These are phyloP conservation scores for Helicolenus hilgendorfi DNA, from an alignment of 2,797 vertebrate species.

Conservation along the genomic window DNA sequence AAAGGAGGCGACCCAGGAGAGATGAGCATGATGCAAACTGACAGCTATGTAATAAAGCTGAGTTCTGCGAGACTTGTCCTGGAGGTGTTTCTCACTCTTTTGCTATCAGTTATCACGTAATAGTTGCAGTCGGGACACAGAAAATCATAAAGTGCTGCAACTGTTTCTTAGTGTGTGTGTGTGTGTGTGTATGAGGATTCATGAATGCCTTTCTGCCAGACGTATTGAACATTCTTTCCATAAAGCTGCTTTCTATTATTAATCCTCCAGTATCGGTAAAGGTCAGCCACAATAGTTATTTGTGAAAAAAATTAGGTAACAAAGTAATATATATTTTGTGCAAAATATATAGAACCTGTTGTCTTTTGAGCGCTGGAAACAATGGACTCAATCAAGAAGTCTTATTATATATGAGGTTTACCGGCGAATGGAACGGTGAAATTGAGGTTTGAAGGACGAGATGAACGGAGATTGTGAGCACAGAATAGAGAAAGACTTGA, in stretches of 20 bases:
- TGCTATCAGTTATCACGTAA: constrained; percentile 10
- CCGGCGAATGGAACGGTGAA: constrained; percentile 6
- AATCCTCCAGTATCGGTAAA: neutral
- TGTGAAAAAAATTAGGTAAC: neutral
- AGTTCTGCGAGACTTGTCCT: constrained; percentile 7
- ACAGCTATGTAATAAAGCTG: constrained; percentile 53
- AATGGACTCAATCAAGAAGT: constrained; percentile 4
- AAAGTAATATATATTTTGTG: neutral
- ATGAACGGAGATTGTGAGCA: constrained; percentile 1
- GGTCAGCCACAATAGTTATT: neutral
- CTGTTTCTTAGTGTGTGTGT: neutral
- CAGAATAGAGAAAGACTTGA: neutral
- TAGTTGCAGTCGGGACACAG: constrained; percentile 27
- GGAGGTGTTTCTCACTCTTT: constrained; percentile 30
- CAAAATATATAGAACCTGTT: neutral
- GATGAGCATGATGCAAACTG: constrained; percentile 35
- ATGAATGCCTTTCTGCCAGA: neutral
- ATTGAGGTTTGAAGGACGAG: constrained; percentile 12
- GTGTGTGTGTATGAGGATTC: neutral
- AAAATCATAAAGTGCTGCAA: neutral
- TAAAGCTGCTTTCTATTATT: neutral
- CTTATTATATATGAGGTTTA: neutral
- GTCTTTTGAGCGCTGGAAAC: neutral
- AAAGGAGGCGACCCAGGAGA: neutral
- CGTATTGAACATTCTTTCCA: neutral